Conservation (phyloP, 2,797 vertebrate genomes). For the Margarornis squamiger region DNA sequence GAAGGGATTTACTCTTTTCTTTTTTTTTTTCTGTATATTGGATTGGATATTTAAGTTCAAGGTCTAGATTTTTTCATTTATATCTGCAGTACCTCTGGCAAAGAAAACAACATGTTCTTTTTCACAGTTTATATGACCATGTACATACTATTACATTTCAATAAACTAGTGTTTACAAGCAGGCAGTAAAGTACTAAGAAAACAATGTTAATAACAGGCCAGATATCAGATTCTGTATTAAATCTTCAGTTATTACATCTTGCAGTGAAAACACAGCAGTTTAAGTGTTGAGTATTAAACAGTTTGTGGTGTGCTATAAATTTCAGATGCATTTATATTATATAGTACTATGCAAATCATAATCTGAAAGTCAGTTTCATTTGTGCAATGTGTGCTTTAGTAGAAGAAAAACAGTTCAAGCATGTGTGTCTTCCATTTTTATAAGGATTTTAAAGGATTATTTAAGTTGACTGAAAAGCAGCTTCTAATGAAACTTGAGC, state of each 20-base stretch:
- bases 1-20: neutral
- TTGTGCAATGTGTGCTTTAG: conserved; percentile 14
- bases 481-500: conserved; percentile 39
- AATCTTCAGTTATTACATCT: conserved; percentile 50
- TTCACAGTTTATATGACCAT: conserved; percentile 15
- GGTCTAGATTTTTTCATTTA: neutral
- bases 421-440: conserved; percentile 5
- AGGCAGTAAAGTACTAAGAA: conserved; percentile 35
- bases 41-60: conserved; percentile 8
- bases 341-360: conserved; percentile 40
- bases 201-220: conserved; percentile 62
- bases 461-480: conserved; percentile 42
- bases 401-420: conserved; percentile 49
- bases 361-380: conserved; percentile 48
- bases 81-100: neutral
- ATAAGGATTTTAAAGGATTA: neutral
- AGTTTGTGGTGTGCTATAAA: conserved; percentile 28
- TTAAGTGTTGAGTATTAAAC: conserved; percentile 43
- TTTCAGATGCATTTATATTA: conserved; percentile 43
- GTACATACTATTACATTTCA: conserved; percentile 26
- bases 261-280: conserved; percentile 37
- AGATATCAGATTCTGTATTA: conserved; percentile 42
- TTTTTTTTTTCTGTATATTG: neutral
- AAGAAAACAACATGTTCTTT: neutral
- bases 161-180: conserved; percentile 61